Evolutionary conservation across 2,113 vertebrate genomes (phyloP).

Genomic region (Chelonoidis abingdonii): DNA sequence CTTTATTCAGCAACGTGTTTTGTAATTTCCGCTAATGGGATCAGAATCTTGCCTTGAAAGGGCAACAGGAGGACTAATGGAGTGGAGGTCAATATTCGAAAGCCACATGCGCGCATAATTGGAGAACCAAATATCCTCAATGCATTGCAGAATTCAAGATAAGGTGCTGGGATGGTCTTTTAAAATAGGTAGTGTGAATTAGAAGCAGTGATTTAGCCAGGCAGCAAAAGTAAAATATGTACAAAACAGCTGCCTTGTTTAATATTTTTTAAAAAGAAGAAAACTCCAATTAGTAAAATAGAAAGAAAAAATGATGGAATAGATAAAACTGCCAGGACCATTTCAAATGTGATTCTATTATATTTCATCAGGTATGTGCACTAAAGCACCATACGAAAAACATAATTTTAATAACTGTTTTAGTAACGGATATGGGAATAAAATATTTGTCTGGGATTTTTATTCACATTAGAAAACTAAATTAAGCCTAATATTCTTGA

Average conservation of each 20-base stretch:
- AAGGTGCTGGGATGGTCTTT: rapidly evolving
- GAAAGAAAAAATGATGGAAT: neutral
- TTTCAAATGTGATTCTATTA: neutral
- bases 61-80: neutral
- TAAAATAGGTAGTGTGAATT: rapidly evolving
- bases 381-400: neutral
- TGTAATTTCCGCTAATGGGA: neutral
- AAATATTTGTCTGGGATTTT: neutral
- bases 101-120: rapidly evolving
- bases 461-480: neutral
- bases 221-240: neutral
- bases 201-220: neutral
- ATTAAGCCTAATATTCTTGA: neutral
- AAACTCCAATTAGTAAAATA: neutral
- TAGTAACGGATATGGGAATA: rapidly evolving
- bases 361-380: neutral
- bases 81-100: neutral
- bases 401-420: neutral
- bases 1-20: neutral
- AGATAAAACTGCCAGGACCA: conserved; percentile 17
- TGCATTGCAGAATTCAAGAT: rapidly evolving
- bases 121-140: rapidly evolving
- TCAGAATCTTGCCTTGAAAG: neutral
- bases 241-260: neutral
- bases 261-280: neutral